phyloP scores from a whole-genome alignment of 2,888 invertebrate genomes.

The Seladonia tumulorum region DNA sequence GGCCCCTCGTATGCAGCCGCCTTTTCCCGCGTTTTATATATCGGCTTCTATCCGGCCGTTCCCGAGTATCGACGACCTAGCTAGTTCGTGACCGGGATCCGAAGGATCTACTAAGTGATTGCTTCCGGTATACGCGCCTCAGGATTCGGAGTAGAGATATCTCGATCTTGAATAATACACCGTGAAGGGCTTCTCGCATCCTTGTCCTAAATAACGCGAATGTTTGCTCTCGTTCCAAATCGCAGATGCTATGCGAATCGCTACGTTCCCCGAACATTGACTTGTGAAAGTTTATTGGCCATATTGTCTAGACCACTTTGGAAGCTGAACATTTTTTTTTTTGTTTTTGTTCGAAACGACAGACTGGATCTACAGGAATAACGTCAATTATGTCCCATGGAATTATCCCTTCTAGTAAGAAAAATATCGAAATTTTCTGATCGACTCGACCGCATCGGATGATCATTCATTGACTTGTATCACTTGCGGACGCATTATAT shows the following conservation, averaged over 20 bases:
- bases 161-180: slow-evolving; percentile 35
- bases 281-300: neutral
- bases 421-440: no score
- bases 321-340: neutral
- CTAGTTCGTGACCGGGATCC: slow-evolving; percentile 70
- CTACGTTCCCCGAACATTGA: neutral
- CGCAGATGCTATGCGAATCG: neutral
- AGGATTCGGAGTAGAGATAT: slow-evolving; percentile 47
- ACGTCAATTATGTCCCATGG: no score
- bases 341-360: no score
- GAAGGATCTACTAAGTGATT: slow-evolving; percentile 70
- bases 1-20: neutral
- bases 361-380: no score
- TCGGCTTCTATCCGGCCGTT: slow-evolving; percentile 17
- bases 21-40: slow-evolving; percentile 11
- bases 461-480: no score
- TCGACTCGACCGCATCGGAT: no score
- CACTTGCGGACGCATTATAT: no score
- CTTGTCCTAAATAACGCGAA: neutral
- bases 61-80: slow-evolving; percentile 42
- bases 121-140: slow-evolving; percentile 38
- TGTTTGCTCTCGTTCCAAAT: neutral
- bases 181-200: neutral
- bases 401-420: no score
- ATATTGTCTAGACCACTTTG: neutral